Evolutionary conservation across 2,888 invertebrate genomes (phyloP).

Genomic region (Cerastis leucographa): DNA sequence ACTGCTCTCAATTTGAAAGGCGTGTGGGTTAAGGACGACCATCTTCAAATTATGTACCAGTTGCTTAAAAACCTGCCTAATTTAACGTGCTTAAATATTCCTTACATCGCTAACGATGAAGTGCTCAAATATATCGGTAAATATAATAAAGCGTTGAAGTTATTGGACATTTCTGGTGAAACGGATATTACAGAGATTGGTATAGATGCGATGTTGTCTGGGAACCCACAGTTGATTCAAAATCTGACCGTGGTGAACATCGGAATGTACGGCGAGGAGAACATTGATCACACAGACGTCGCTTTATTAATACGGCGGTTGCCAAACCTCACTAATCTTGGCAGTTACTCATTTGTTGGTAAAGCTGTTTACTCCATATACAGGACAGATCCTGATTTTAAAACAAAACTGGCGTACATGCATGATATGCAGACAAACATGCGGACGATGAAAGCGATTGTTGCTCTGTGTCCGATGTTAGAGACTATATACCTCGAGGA

Average conservation of each 20-base stretch:
- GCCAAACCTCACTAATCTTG: conserved; percentile 92
- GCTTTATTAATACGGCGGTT: conserved; percentile 92
- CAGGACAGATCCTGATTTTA: conserved; percentile 89
- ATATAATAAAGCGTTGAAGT: conserved; percentile 89
- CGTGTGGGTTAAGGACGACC: conserved; percentile 93
- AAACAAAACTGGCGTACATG: conserved; percentile 92
- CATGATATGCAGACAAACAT: conserved; percentile 92
- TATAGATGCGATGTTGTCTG: conserved; percentile 90
- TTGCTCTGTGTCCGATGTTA: conserved; percentile 91
- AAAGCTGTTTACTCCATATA: conserved; percentile 90
- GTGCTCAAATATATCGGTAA: conserved; percentile 91
- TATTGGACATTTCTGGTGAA: conserved; percentile 93
- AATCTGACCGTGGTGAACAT: conserved; percentile 92
- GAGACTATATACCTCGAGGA: conserved; percentile 92
- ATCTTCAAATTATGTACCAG: conserved; percentile 91
- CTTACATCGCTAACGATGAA: conserved; percentile 93
- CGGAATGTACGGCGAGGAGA: conserved; percentile 93
- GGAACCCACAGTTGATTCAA: conserved; percentile 88
- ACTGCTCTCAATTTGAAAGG: conserved; percentile 93
- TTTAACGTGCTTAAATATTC: conserved; percentile 92
- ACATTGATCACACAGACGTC: conserved; percentile 92
- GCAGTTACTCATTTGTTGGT: conserved; percentile 93
- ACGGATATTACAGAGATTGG: conserved; percentile 92
- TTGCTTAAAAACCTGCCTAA: conserved; percentile 91
- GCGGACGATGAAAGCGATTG: conserved; percentile 91